Evolutionary conservation across 2,113 vertebrate species (phyloP), one percentile per base, ranked within the genome.

Genomic region (Dascyllus trimaculatus): DNA sequence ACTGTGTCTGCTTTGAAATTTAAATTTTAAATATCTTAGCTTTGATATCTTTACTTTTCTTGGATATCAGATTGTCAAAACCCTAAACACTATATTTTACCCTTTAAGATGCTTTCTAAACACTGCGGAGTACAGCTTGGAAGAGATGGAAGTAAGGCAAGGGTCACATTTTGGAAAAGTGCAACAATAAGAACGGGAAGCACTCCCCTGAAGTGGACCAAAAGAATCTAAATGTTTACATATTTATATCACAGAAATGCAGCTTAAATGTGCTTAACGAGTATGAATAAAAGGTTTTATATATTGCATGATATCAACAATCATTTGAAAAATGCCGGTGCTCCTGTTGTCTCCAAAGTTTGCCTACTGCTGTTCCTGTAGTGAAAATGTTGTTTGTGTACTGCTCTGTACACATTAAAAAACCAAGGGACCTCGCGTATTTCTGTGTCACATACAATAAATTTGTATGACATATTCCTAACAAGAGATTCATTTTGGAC

Each of bases 361-460:
- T 86, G 68, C 79, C 57, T 35, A 15, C 66, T 48, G 26, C 68
- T 80, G 71, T 69, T 91, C 71, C 66, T 83, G 62, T 73, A 57
- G 72, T 82, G 48, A 65, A 74, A 81, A 40, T 72, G 49, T n/a
- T 75, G 71, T 68, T 80, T 73, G 75, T 88, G 77, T 63, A 60
- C 80, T 48, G 24, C 46, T 80, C 22, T 66, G 71, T 81, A 51
- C 74, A 81, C 70, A 81, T 61, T 73, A 14, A 19, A 80, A 40
- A 54, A 68, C 53, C 21, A 18, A 72, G 29, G 35, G 45, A 86
- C 64, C 60, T 68, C 24, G 48, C 70, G 11, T 80, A 64, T 77
- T 77, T 82, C 64, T 51, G 40, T 58, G 69, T 86, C 86, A 82
- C 54, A 60, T 72, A 83, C 63, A 89, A 88, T 85, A 84, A 72